Conservation (phyloP, 1,140 invertebrate species). For the Archegozetes longisetosus region DNA sequence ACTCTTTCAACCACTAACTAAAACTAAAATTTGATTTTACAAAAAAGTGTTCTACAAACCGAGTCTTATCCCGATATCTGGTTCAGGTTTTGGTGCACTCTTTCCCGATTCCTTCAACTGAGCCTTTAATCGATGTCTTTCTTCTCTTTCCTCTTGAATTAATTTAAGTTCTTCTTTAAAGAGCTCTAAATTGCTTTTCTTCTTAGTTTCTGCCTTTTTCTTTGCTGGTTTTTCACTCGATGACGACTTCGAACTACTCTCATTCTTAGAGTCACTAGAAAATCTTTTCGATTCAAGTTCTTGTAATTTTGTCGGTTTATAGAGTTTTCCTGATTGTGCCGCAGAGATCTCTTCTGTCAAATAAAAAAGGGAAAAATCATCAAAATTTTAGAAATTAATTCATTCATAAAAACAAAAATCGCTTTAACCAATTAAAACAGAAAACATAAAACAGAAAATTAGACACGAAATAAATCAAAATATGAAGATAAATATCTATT, state of each 20-base stretch:
- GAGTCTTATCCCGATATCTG: background rate
- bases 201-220: constrained; percentile 68
- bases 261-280: too few relatives aligned
- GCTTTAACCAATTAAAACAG: too few relatives aligned
- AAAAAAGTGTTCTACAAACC: too few relatives aligned
- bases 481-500: too few relatives aligned
- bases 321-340: constrained; percentile 47
- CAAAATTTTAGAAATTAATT: too few relatives aligned
- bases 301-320: constrained; percentile 70
- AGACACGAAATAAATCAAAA: too few relatives aligned
- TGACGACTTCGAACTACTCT: constrained; percentile 14
- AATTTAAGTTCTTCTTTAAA: constrained; percentile 89
- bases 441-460: too few relatives aligned
- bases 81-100: background rate
- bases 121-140: constrained; percentile 55
- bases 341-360: constrained; percentile 26
- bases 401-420: too few relatives aligned
- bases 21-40: too few relatives aligned
- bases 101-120: constrained; percentile 28
- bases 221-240: constrained; percentile 32
- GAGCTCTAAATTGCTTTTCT: constrained; percentile 89
- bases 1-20: too few relatives aligned
- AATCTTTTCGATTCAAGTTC: constrained; percentile 39
- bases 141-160: constrained; percentile 92
- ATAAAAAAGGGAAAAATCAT: too few relatives aligned